Evolutionary conservation across 2,888 invertebrate species (phyloP).

Genomic region (Zele albiditarsus): DNA sequence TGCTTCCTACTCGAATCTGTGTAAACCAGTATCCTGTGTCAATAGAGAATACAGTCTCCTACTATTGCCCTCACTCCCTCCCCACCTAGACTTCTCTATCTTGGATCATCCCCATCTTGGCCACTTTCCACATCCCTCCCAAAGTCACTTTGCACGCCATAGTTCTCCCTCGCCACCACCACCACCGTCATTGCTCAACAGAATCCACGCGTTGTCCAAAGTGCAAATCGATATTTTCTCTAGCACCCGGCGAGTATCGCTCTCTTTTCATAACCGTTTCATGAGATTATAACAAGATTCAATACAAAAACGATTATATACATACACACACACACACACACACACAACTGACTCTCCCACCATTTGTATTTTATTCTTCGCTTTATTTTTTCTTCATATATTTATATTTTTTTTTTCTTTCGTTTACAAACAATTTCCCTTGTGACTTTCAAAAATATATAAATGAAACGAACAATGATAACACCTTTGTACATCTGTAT

Average conservation of each 20-base stretch:
- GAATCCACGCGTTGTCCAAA: constrained; percentile 48
- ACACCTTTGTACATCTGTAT: background rate
- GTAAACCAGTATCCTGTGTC: constrained; percentile 40
- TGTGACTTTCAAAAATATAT: background rate
- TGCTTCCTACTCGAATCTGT: constrained; percentile 30
- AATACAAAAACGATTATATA: constrained; percentile 38
- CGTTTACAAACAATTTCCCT: constrained; percentile 2
- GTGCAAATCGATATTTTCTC: constrained; percentile 55
- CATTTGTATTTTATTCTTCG: background rate
- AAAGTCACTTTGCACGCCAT: background rate
- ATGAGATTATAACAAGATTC: constrained; percentile 59
- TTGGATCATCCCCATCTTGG: constrained; percentile 25
- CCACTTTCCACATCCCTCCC: constrained; percentile 9
- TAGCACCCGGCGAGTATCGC: constrained; percentile 39
- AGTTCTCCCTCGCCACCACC: background rate
- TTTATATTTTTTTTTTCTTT: constrained; percentile 24
- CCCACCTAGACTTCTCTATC: background rate
- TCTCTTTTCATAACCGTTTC: constrained; percentile 59
- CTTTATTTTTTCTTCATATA: constrained; percentile 28
- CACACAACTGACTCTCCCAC: background rate
- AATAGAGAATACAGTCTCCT: constrained; percentile 27
- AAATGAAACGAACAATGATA: background rate
- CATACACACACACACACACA: background rate
- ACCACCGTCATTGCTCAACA: constrained; percentile 18
- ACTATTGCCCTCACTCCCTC: constrained; percentile 29